Conservation (phyloP, 1,140 invertebrate genomes). For the Antheraea mylitta region DNA sequence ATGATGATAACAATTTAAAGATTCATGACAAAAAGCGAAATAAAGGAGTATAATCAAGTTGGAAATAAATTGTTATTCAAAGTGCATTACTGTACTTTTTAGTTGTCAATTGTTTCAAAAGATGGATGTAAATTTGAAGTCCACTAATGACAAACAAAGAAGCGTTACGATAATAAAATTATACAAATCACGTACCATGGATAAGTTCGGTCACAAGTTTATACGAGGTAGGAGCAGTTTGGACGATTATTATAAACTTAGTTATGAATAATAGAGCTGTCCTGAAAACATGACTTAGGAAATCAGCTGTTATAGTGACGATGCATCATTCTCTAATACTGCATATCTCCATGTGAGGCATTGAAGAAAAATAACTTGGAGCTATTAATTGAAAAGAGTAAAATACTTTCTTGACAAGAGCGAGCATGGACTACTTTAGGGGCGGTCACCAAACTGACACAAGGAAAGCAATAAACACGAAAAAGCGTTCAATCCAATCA, state of each 20-base stretch:
- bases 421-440: slow-evolving; percentile 79
- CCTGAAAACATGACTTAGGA: slow-evolving; percentile 74
- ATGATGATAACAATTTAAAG: neutral
- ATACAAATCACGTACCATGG: neutral
- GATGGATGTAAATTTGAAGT: neutral
- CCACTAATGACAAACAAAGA: neutral
- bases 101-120: neutral
- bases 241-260: slow-evolving; percentile 60
- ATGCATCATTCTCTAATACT: slow-evolving; percentile 78
- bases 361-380: slow-evolving; percentile 75
- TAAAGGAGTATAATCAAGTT: neutral
- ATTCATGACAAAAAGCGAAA: neutral
- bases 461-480: slow-evolving; percentile 80
- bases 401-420: slow-evolving; percentile 74
- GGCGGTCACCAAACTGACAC: slow-evolving; percentile 79
- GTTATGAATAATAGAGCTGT: slow-evolving; percentile 78
- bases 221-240: slow-evolving; percentile 52
- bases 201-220: neutral
- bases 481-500: slow-evolving; percentile 80
- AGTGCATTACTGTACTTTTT: neutral
- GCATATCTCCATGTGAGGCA: slow-evolving; percentile 77
- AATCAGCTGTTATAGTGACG: slow-evolving; percentile 78
- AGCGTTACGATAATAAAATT: neutral
- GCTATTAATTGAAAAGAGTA: slow-evolving; percentile 74
- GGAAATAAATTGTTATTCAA: neutral